phyloP scores from a whole-genome alignment of 2,888 invertebrate genomes.

The Sinopyrophorus schimmeli region DNA sequence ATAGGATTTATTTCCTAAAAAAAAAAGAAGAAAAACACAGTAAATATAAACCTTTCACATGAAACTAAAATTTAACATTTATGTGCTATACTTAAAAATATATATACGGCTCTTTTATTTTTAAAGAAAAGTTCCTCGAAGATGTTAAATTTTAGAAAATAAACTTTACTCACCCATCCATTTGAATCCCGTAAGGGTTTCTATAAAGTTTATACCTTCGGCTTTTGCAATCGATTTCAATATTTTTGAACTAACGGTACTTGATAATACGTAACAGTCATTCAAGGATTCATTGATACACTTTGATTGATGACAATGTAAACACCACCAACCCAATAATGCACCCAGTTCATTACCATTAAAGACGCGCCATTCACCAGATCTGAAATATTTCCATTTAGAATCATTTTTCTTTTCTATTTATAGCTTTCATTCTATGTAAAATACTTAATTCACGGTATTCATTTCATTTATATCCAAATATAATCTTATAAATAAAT shows the following conservation, averaged over 20 bases:
- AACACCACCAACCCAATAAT: constrained; percentile 92
- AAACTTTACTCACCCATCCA: constrained; percentile 87
- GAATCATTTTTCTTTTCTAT: too few species aligned
- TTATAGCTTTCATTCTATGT: too few species aligned
- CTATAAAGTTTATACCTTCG: constrained; percentile 77
- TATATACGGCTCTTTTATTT: too few species aligned
- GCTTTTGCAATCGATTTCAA: constrained; percentile 76
- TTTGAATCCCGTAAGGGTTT: constrained; percentile 98
- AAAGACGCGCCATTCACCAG: constrained; percentile 84
- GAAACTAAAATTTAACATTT: background rate
- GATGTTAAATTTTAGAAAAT: too few species aligned
- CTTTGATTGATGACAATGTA: constrained; percentile 62
- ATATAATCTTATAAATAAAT: too few species aligned
- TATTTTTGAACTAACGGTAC: constrained; percentile 97
- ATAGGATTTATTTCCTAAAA: constrained; percentile 71
- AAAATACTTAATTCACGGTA: too few species aligned
- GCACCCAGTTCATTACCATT: constrained; percentile 95
- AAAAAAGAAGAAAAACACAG: background rate
- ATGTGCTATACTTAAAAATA: background rate
- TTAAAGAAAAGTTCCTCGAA: too few species aligned
- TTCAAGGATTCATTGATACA: constrained; percentile 56
- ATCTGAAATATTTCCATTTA: too few species aligned
- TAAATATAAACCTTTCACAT: constrained; percentile 2
- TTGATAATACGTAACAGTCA: constrained; percentile 83
- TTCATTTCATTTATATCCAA: too few species aligned